phyloP scores from a whole-genome alignment of 2,797 vertebrate genomes.

The Psittacula derbiana region DNA sequence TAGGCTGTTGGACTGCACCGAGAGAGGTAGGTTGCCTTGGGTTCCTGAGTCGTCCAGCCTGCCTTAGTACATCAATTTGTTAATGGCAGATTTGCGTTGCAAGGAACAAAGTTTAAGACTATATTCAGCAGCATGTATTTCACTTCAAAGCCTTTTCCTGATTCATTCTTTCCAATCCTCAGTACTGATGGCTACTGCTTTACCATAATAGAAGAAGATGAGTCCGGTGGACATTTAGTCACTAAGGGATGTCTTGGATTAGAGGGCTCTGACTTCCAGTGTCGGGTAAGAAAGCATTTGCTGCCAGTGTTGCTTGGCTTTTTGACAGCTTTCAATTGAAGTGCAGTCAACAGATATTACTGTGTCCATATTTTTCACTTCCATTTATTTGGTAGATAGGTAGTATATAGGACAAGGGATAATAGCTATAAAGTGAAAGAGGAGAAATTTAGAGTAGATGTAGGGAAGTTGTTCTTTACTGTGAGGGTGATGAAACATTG shows the following conservation, averaged over 20 bases:
- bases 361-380: neutral
- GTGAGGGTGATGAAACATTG: neutral
- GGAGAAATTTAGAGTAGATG: neutral
- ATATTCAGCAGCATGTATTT: neutral
- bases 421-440: neutral
- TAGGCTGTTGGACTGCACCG: neutral
- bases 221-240: constrained; percentile 82
- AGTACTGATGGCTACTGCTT: constrained; percentile 97
- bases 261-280: constrained; percentile 94
- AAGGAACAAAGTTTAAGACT: neutral
- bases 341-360: neutral
- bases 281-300: constrained; percentile 82
- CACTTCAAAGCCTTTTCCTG: neutral
- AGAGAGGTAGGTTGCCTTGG: neutral
- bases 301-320: neutral
- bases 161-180: constrained; percentile 33
- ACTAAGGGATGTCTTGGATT: constrained; percentile 90
- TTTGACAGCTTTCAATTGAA: neutral
- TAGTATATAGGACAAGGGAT: neutral
- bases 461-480: neutral
- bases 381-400: neutral
- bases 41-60: neutral
- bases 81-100: neutral
- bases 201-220: constrained; percentile 94
- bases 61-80: rapidly evolving